Base-by-base conservation (phyloP, 2,888 invertebrate species). In the Epinotia nisella region DNA sequence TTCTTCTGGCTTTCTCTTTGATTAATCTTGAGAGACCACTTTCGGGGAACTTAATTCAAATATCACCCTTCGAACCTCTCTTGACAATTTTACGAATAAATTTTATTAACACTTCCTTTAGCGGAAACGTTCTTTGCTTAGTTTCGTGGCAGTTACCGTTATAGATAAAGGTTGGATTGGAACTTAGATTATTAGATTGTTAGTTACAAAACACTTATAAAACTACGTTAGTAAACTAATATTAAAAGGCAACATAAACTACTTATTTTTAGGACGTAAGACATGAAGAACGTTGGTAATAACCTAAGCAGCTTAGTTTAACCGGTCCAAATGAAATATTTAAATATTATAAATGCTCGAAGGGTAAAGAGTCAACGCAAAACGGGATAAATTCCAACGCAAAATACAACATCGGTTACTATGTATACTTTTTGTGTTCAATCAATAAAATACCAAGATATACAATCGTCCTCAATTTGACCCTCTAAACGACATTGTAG, bases 21-120 rank as follows among this genome's bases (percentile, higher is more conserved):
- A 73, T 73, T 73, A 69, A 58, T 72, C 67, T 72, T 35, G 51
- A 68, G 72, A 68, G 58, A 68, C 62, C 68, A 62, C 68, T 73
- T 68, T 39, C 58, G 24, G 51, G 35, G 19, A 69, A 64, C 53
- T 64, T 64, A 69, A 73, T 73, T 69, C 69, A 59, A 73, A 69
- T 69, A 59, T 69, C 62, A 68, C 73, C 62, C 68, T 62, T 69
- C 56, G n/a, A 73, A 41, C 39, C 39, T 39, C 60, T 51, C 62
- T 68, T 62, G 68, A 53, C 39, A 53, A 53, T 68, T 68, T 62
- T 59, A 19, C 58, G 62, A 53, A 59, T 29, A 64, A 19, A 53
- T 53, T 68, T 19, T 53, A 24, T 41, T 45, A 13, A 24, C 15
- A 35, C 21, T 49, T 49, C 49, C 53, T 49, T 70, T 35, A 3